phyloP scores from a whole-genome alignment of 2,113 vertebrate species.

The Mustela nigripes region DNA sequence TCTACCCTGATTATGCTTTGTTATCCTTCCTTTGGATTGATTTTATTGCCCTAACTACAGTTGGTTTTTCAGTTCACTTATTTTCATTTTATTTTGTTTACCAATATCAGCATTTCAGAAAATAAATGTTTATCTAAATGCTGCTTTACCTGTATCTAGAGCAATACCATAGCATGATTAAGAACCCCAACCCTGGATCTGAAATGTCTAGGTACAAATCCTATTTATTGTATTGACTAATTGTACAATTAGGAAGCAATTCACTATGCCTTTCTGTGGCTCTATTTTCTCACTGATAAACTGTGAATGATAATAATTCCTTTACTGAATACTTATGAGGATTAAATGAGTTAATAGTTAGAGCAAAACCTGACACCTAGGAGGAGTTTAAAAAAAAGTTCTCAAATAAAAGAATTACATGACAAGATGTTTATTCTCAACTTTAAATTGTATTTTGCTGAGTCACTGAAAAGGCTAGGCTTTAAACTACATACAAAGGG shows the following conservation, averaged over 20 bases:
- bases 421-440: neutral
- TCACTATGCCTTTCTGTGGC: neutral
- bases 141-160: neutral
- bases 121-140: neutral
- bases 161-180: neutral
- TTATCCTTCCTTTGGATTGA: neutral
- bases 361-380: neutral
- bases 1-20: neutral
- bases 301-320: neutral
- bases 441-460: neutral
- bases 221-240: neutral
- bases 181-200: neutral
- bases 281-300: neutral
- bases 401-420: neutral
- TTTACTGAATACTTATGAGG: neutral
- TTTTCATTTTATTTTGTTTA: slow-evolving; percentile 3
- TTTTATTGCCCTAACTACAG: neutral
- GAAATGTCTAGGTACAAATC: neutral
- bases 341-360: neutral
- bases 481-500: neutral
- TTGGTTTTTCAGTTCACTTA: neutral
- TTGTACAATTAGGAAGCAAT: neutral
- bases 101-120: neutral
- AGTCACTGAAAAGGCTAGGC: neutral
- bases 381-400: neutral